Conservation (phyloP, 1,140 invertebrate species). For the Musca vetustissima region DNA sequence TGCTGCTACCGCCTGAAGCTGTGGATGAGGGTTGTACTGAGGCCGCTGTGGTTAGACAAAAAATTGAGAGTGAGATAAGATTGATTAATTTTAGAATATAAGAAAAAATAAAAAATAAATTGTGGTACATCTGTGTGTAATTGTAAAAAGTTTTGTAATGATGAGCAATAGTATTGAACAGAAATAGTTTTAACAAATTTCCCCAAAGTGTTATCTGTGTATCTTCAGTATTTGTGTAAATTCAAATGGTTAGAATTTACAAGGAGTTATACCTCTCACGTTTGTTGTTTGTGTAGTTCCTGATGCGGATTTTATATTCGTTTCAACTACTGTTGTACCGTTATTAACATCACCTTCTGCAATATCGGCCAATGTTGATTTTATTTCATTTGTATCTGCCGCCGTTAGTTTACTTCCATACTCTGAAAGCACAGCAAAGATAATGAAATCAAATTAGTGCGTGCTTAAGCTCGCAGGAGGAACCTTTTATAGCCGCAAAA, state of each 20-base stretch:
- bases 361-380: conserved; percentile 39
- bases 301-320: background rate
- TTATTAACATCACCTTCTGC: conserved; percentile 35
- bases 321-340: conserved; percentile 8
- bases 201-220: too few relatives aligned
- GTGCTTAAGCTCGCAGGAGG: background rate
- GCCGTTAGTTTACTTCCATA: conserved; percentile 4
- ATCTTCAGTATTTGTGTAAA: too few relatives aligned
- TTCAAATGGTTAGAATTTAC: too few relatives aligned
- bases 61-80: background rate
- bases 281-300: too few relatives aligned
- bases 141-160: too few relatives aligned
- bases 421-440: conserved; percentile 1
- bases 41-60: background rate
- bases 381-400: conserved; percentile 12
- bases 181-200: too few relatives aligned
- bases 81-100: too few relatives aligned
- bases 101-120: too few relatives aligned
- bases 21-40: background rate
- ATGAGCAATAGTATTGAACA: too few relatives aligned
- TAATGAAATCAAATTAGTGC: too few relatives aligned
- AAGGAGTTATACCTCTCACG: too few relatives aligned
- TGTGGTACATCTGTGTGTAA: too few relatives aligned
- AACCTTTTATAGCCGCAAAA: background rate
- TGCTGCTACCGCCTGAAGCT: background rate